These are phyloP conservation scores for Rhinopomastus cyanomelas DNA, from an alignment of 2,113 vertebrate genomes.

Conservation along the genomic window DNA sequence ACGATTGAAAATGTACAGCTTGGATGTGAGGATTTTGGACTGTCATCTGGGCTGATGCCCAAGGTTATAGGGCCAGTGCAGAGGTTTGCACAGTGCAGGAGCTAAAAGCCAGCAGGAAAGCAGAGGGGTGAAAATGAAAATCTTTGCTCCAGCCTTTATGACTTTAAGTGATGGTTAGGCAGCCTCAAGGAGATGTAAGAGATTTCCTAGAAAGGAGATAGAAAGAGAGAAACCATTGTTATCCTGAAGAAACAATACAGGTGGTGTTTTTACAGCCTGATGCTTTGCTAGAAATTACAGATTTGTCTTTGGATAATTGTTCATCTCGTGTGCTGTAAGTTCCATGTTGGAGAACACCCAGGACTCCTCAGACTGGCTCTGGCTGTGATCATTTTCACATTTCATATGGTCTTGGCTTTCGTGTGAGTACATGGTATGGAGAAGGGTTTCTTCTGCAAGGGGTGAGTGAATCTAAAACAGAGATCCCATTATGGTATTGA, in stretches of 20 bases:
- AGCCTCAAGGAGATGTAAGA: not conserved
- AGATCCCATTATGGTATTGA: not conserved
- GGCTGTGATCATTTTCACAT: conserved; percentile 60
- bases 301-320: conserved; percentile 48
- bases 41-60: not conserved
- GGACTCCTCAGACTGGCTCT: conserved; percentile 9
- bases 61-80: not conserved
- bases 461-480: not conserved
- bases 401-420: conserved; percentile 22
- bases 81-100: not conserved
- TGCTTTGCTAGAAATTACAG: not conserved
- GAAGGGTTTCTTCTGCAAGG: not conserved
- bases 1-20: not conserved
- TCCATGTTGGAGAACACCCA: conserved; percentile 31
- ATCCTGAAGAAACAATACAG: not conserved
- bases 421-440: not conserved
- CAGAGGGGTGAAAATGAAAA: not conserved
- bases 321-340: not conserved
- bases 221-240: not conserved
- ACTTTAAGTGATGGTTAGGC: not conserved
- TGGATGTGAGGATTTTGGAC: not conserved
- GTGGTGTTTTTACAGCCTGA: conserved; percentile 7
- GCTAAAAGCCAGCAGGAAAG: not conserved
- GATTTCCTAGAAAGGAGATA: not conserved
- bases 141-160: not conserved